Base-by-base conservation (phyloP, 2,797 vertebrate species). In the Macrochelys suwanniensis region DNA sequence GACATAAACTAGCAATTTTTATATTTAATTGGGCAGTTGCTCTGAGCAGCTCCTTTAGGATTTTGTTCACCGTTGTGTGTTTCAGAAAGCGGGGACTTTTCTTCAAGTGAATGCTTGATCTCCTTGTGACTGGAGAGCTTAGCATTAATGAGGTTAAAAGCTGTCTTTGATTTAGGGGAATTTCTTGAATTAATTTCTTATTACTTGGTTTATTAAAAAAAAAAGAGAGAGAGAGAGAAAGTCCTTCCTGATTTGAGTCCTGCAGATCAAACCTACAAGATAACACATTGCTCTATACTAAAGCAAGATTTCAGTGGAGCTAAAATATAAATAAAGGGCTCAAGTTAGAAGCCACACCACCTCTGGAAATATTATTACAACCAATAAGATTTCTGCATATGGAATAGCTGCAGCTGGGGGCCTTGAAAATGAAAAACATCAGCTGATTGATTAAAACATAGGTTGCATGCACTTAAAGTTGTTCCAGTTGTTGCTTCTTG, bases 51-150 rank as follows among this genome's bases (percentile, higher is more conserved):
- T 71, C 49, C 31, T 42, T 50, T 13, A 78, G 45, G 86, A 25
- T 85, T 74, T 49, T 49, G 45, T 77, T 77, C 45, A 31, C 74
- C 26, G 23, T 53, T 45, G 28, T 12, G n/a, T 28, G 71, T 37
- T 68, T 85, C 65, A 31, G 28, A 85, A 85, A 85, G 26, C 26
- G 4, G 65, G 54, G 37, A 45, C 26, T 74, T 76, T 33, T 1
- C 0, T 0, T 42, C 12, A 45, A 53, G 16, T 89, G 81, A 89
- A 4, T 19, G 33, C 9, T 57, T 0, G 0, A 2, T 85, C 31
- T 94, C 28, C 5, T 33, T 50, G 49, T 5, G 31, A 77, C 86
- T 54, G 49, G 49, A 90, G 10, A 47, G 2, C 13, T 84, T 85
- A 25, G 74, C 83, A 82, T 57, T 68, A 56, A n/a, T 79, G 23